Conservation (phyloP, 2,888 invertebrate species). For the Lapara coniferarum region DNA sequence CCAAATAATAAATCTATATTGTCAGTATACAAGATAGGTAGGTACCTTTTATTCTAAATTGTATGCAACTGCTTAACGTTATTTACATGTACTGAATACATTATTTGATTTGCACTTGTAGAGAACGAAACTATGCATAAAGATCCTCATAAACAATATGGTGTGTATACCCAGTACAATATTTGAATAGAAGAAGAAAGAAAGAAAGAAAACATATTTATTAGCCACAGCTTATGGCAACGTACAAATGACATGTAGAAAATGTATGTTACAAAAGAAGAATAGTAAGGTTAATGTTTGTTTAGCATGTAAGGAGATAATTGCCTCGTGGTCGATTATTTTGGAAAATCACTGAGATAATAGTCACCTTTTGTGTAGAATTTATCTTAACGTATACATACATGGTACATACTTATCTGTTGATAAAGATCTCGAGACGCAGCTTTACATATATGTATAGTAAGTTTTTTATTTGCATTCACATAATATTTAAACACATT, state of each 20-base stretch:
- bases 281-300: conserved; percentile 10
- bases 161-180: background rate
- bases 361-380: no score
- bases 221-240: no score
- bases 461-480: no score
- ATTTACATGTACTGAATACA: background rate
- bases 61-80: background rate
- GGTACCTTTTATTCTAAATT: background rate
- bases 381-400: background rate
- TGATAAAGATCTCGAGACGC: no score
- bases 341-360: conserved; percentile 4
- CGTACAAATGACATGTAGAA: no score
- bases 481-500: no score
- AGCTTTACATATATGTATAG: no score
- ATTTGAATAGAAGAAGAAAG: no score
- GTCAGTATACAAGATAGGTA: background rate
- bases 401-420: no score
- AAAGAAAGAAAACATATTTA: no score
- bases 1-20: no score
- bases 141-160: background rate
- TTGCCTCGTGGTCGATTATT: background rate
- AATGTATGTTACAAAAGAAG: no score
- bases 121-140: background rate
- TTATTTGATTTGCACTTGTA: conserved; percentile 8
- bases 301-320: background rate